These are phyloP conservation scores for Oplegnathus fasciatus DNA, from an alignment of 2,113 vertebrate genomes.

Conservation along the genomic window DNA sequence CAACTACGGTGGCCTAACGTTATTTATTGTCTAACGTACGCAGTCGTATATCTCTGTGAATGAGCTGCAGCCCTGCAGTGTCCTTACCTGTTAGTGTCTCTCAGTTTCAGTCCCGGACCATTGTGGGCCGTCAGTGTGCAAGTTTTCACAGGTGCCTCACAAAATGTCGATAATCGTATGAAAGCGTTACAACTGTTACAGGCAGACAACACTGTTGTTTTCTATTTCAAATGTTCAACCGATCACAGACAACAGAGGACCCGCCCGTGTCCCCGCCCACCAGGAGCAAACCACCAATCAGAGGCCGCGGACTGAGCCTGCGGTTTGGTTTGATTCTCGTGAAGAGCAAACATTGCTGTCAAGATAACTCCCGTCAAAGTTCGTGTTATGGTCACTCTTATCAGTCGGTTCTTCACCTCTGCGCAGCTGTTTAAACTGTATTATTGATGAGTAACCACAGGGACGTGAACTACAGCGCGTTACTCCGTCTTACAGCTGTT, in stretches of 20 bases:
- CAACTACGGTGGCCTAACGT: too few species aligned
- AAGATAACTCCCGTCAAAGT: neutral
- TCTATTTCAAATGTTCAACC: conserved; percentile 75
- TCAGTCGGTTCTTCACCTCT: too few species aligned
- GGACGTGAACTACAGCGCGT: too few species aligned
- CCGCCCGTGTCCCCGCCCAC: conserved; percentile 50
- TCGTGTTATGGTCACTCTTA: neutral
- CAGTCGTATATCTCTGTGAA: neutral
- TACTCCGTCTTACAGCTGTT: too few species aligned
- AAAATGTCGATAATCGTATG: neutral
- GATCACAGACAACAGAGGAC: conserved; percentile 26
- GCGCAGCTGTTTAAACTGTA: neutral
- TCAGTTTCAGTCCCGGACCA: conserved; percentile 39
- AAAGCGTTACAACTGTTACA: neutral
- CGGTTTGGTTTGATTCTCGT: neutral
- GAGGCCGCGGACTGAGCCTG: neutral
- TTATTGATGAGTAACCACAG: too few species aligned
- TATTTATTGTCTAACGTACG: neutral
- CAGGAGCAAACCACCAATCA: conserved; percentile 57
- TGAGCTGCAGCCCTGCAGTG: neutral
- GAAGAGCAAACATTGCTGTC: neutral
- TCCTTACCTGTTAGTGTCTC: conserved; percentile 61
- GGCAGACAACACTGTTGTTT: conserved; percentile 11
- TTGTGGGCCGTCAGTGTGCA: neutral
- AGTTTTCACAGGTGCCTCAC: neutral